Evolutionary conservation across 2,113 vertebrate genomes (phyloP), one percentile per base, ranked within the genome.

Genomic region (Balaeniceps rex): DNA sequence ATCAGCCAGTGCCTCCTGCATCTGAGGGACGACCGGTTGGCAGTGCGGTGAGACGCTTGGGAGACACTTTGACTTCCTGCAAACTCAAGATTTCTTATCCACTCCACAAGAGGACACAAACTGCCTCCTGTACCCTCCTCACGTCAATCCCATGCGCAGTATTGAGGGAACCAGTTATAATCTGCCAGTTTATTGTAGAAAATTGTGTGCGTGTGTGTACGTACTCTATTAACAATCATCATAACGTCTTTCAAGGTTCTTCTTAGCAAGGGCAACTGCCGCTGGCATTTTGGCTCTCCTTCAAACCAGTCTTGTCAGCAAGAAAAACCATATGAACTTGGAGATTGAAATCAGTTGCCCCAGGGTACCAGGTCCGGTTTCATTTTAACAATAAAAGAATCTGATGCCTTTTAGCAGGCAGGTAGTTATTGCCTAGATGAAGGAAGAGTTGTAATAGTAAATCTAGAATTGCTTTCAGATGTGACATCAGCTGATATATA

Each of bases 291-390:
- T 97, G 97, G 97, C 96, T 97, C 55, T 83, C 86, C 95, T 97
- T 97, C 97, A 98, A 97, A 96, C 95, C 95, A 94, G 93, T 96
- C 95, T 96, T 97, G 96, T 96, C 97, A 97, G 96, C 94, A 97
- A 96, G 97, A 97, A 97, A 97, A 97, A 94, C 95, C 95, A 92
- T 97, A 97, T 85, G 94, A 96, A 97, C 88, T 28, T 93, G 89
- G 96, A 98, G 96, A 97, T 97, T 97, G 91, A 97, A 97, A 97
- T 98, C 97, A 97, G 78, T 97, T 97, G 97, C 97, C 95, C 81
- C 94, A 94, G 96, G 96, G 97, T 90, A 94, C 93, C 93, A 91
- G 95, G 96, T 97, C 96, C 91, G 81, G 95, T 97, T 97, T 97
- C 94, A 79, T 95, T 96, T 87, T 89, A 96, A 97, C 95, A 96